Base-by-base conservation (phyloP, 2,888 invertebrate species). In the Phortica okadai region DNA sequence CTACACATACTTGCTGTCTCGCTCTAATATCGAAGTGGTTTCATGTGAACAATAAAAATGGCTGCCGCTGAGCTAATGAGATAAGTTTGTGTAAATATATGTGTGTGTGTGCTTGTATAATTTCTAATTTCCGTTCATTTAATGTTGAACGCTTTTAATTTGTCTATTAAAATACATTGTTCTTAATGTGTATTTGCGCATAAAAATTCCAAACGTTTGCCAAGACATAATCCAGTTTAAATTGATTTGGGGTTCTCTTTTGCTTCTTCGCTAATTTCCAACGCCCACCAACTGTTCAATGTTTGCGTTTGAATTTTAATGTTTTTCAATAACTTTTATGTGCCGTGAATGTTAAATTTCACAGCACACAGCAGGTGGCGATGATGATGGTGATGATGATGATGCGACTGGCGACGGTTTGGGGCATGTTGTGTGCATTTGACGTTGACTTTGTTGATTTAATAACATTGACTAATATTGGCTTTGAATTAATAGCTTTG, bases 241-340 rank as follows among this genome's bases (percentile, higher is more conserved):
- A 42, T 41, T 42, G 16, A 66, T 66, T 66, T 66, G 42, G 66
- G 41, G 6, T 66, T 66, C 14, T 10, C 10, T 21, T 7, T 14
- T 64, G 66, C 11, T n/a, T 21, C 10, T 62, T 33, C 33, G 33
- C 33, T 33, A 33, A 21, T 25, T 62, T 8, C 50, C 50, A 50
- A 50, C 50, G 50, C 50, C 50, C 50, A 50, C 50, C 50, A 11
- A 50, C 50, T 50, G 50, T 25, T 62, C 25, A 6, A 25, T 62
- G 25, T 62, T 62, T 62, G 6, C 62, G 25, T 56, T n/a, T n/a
- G 70, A 11, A 21, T 72, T 72, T 72, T 72, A 72, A 72, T 72
- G 70, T 54, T 45, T 72, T 72, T 72, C 70, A 72, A 72, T 72
- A 72, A 72, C 41, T 72, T 72, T 66, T 66, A 59, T 62, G 11